These are phyloP conservation scores for Zootermopsis nevadensis DNA, from an alignment of 2,888 invertebrate genomes.

Conservation along the genomic window DNA sequence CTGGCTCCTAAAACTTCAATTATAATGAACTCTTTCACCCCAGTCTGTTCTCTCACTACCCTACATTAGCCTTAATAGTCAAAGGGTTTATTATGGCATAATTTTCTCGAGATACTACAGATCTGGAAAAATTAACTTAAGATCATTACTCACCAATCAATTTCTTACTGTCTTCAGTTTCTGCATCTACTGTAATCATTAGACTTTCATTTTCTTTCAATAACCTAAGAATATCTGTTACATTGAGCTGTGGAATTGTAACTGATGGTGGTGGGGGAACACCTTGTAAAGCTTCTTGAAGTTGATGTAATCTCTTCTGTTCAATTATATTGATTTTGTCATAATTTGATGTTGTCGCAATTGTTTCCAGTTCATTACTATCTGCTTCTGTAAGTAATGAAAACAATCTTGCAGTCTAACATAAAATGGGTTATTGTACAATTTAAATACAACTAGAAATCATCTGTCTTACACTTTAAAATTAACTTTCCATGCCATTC, in stretches of 20 bases:
- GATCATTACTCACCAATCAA: background rate
- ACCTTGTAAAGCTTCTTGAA: constrained; percentile 74
- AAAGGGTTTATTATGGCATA: too few relatives aligned
- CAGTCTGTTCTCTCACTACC: too few relatives aligned
- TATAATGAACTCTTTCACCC: too few relatives aligned
- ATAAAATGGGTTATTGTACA: too few relatives aligned
- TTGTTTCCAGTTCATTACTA: background rate
- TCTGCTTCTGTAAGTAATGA: background rate
- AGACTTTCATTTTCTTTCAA: constrained; percentile 25
- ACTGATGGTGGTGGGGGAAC: constrained; percentile 81
- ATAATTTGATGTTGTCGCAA: background rate
- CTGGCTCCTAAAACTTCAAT: too few relatives aligned
- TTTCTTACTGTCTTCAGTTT: constrained; percentile 1
- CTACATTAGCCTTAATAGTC: too few relatives aligned
- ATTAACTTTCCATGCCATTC: too few relatives aligned
- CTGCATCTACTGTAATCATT: background rate
- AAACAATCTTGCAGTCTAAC: background rate
- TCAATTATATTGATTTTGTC: constrained; percentile 57
- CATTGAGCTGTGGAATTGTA: constrained; percentile 75
- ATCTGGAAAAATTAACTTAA: too few relatives aligned
- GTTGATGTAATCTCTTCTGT: constrained; percentile 61
- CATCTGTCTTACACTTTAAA: too few relatives aligned
- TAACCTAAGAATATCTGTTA: constrained; percentile 22
- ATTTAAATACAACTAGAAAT: too few relatives aligned
- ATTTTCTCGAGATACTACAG: too few relatives aligned